phyloP scores from a whole-genome alignment of 2,113 vertebrate genomes.

The Panurus biarmicus region DNA sequence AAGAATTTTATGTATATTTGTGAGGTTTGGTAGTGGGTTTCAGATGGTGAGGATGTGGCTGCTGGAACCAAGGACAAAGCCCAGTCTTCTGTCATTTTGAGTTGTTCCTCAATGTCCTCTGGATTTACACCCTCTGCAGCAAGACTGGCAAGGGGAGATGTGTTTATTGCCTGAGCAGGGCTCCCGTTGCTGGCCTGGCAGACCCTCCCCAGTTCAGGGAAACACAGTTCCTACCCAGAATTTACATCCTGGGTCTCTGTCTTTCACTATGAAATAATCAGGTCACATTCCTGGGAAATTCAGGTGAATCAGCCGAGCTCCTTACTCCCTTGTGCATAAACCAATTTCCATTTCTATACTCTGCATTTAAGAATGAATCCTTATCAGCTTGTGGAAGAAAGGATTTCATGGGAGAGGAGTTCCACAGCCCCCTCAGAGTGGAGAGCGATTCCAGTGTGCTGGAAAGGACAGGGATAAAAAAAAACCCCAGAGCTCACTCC shows the following conservation, averaged over 20 bases:
- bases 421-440: neutral
- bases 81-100: neutral
- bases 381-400: neutral
- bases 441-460: neutral
- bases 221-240: neutral
- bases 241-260: neutral
- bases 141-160: neutral
- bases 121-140: neutral
- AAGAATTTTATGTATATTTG: neutral
- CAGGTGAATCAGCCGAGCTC: neutral
- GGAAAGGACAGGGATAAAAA: neutral
- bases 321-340: constrained; percentile 6
- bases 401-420: neutral
- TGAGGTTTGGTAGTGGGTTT: neutral
- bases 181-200: neutral
- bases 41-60: neutral
- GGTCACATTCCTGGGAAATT: neutral
- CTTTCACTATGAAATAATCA: neutral
- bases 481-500: neutral
- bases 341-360: neutral
- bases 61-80: neutral
- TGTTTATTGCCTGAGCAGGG: neutral
- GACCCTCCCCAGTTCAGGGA: neutral
- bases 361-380: constrained; percentile 46
- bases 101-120: neutral